Percentiles rank a stretch among this genome's conserved stretches.
These are phyloP conservation scores for Athetis lepigone DNA, from an alignment of 2,888 invertebrate species.

Conservation along the genomic window DNA sequence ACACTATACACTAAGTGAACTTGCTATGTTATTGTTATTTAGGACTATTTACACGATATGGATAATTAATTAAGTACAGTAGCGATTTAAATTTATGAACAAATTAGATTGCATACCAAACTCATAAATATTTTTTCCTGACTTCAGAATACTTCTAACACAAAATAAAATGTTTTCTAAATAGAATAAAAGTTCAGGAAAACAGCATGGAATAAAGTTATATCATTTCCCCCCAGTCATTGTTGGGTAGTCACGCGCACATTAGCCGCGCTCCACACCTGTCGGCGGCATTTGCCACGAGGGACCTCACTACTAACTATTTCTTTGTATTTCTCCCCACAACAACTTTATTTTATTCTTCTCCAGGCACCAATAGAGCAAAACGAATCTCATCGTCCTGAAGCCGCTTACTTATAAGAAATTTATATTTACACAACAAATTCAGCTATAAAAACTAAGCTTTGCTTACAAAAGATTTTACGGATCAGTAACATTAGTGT, in stretches of 20 bases:
- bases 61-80: not conserved
- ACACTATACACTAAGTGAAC: not conserved
- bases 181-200: constrained; percentile 46
- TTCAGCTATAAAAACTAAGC: constrained; percentile 30
- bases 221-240: constrained; percentile 76
- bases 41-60: too few relatives aligned
- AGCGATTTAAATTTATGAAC: not conserved
- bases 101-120: not conserved
- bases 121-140: not conserved
- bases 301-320: constrained; percentile 79
- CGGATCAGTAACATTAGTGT: constrained; percentile 19
- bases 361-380: constrained; percentile 70
- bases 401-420: constrained; percentile 37
- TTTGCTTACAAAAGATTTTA: constrained; percentile 7
- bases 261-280: constrained; percentile 77
- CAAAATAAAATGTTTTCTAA: constrained; percentile 39
- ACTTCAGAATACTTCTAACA: constrained; percentile 12
- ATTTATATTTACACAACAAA: constrained; percentile 22
- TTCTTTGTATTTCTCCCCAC: constrained; percentile 77
- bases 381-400: constrained; percentile 59
- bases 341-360: constrained; percentile 78
- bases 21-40: not conserved
- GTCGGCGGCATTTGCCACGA: constrained; percentile 78
- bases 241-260: constrained; percentile 82
- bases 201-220: constrained; percentile 72